Percentiles rank a stretch among this genome's conserved stretches.
These are phyloP conservation scores for Nomada fabriciana DNA, from an alignment of 2,888 invertebrate species.

Conservation along the genomic window DNA sequence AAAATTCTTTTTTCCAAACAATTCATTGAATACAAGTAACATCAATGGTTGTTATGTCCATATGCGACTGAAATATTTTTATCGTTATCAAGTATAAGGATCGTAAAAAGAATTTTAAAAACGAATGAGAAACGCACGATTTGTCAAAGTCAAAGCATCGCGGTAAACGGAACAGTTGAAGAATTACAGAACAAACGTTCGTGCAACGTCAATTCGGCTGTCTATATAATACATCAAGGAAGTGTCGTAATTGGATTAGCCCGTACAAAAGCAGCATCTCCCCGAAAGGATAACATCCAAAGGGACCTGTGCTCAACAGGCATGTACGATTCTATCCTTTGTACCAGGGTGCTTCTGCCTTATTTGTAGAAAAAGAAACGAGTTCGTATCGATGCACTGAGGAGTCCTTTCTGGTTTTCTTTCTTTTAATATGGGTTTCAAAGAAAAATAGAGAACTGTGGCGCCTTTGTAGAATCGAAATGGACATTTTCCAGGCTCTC, in stretches of 20 bases:
- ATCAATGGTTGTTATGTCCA: too few species aligned
- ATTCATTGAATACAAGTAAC: too few species aligned
- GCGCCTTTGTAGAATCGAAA: slow-evolving; percentile 20
- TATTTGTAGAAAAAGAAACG: slow-evolving; percentile 21
- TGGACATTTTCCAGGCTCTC: background rate
- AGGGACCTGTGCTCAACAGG: background rate
- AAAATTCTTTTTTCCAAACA: too few species aligned
- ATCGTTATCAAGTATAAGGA: too few species aligned
- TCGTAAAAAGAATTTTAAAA: too few species aligned
- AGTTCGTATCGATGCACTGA: slow-evolving; percentile 26
- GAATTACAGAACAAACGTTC: background rate
- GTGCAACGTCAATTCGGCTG: background rate
- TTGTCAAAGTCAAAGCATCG: background rate
- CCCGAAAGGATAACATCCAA: background rate
- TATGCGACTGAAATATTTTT: too few species aligned
- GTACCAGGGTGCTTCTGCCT: slow-evolving; percentile 5
- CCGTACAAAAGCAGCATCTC: slow-evolving; percentile 8
- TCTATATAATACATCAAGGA: slow-evolving; percentile 14
- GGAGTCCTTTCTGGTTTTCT: background rate
- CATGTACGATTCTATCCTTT: slow-evolving; percentile 42
- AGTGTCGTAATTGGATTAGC: slow-evolving; percentile 52
- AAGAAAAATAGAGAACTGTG: background rate
- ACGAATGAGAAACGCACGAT: too few species aligned
- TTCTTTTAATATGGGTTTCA: background rate
- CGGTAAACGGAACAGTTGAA: background rate